Base-by-base conservation (phyloP, 2,797 vertebrate species). In the Cephalopachus bancanus region DNA sequence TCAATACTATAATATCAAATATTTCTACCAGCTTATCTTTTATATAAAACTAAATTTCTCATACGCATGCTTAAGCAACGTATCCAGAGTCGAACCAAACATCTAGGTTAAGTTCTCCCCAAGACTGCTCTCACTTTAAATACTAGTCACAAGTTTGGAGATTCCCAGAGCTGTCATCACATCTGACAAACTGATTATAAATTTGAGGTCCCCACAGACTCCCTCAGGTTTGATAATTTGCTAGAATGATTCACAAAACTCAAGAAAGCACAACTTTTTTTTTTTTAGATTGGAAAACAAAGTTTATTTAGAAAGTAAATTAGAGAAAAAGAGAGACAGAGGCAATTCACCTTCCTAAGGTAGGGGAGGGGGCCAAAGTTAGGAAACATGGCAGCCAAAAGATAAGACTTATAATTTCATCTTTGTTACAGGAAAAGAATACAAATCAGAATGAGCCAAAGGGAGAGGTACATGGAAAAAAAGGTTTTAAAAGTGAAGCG, bases 231-330 rank as follows among this genome's bases (percentile, higher is more conserved):
- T 79, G 9, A 67, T 44, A 74, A 64, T 83, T 87, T 83, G 71
- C 51, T 83, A 75, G 71, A 80, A 62, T 71, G 33, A 89, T 78
- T 89, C 75, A 89, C 5, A 85, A 30, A 92, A 57, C 15, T 90
- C 64, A 65, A 12, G 22, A 44, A 91, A 92, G n/a, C 44, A 44
- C 19, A 86, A 4, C 7, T 44, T 44, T 44, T 44, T 44, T 44
- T 44, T 44, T 44, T 44, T 44, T 44, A 44, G 44, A 5, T 44
- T 44, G 44, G 44, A 44, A 44, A 44, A 44, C 44, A 44, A 44
- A 44, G 44, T 44, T 44, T 44, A 44, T 44, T 44, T 44, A 5
- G 44, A 44, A 44, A 44, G 44, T 44, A 44, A 44, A 44, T 44
- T 44, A 44, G 44, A 44, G 44, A 44, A 44, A 44, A 44, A 44